Evolutionary conservation across 2,113 vertebrate species (phyloP).

Genomic region (Cebus imitator): DNA sequence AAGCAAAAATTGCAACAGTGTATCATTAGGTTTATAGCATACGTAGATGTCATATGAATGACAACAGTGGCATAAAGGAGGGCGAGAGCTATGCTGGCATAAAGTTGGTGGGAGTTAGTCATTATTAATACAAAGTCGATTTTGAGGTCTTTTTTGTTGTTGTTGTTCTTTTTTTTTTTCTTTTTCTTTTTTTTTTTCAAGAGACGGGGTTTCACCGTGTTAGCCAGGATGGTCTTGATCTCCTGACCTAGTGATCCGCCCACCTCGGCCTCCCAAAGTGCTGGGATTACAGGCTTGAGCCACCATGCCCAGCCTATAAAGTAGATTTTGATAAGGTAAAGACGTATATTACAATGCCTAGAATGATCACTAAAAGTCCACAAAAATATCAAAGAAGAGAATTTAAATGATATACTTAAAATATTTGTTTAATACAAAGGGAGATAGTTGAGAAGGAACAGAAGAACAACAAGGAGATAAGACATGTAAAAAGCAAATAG

Average conservation of each 20-base stretch:
- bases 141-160: background rate
- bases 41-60: background rate
- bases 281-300: too few species aligned
- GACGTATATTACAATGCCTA: background rate
- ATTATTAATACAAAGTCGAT: background rate
- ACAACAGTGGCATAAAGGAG: background rate
- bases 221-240: too few species aligned
- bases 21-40: background rate
- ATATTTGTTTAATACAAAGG: background rate
- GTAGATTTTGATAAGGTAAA: background rate
- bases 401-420: background rate
- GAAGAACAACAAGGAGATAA: background rate
- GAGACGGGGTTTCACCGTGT: too few species aligned
- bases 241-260: too few species aligned
- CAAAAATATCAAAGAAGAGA: background rate
- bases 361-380: background rate
- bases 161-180: too few species aligned
- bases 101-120: background rate
- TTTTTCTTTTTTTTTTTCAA: too few species aligned
- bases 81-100: background rate
- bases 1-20: background rate
- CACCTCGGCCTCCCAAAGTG: too few species aligned
- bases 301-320: background rate
- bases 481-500: background rate
- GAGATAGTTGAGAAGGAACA: background rate